A percentile compares a stretch with the other conserved stretches of the same genome.
phyloP scores from a whole-genome alignment of 2,888 invertebrate species.

The Xanthia togata region DNA sequence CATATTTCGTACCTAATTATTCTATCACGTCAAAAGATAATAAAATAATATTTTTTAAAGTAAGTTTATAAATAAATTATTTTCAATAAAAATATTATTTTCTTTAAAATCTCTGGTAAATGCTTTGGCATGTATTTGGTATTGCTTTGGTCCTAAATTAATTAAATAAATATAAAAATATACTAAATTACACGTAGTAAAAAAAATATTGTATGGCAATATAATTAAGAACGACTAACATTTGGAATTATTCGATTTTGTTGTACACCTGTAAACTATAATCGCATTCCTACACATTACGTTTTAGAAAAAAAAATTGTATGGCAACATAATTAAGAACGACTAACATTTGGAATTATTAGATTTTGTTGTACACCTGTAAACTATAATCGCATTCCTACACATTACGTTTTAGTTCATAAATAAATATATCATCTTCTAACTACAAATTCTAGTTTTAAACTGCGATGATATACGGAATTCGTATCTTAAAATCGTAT shows the following conservation, averaged over 20 bases:
- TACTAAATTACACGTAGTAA: slow-evolving; percentile 46
- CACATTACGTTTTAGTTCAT: background rate
- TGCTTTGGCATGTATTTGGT: slow-evolving; percentile 73
- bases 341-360: slow-evolving; percentile 51
- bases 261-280: slow-evolving; percentile 8
- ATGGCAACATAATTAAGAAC: slow-evolving; percentile 81
- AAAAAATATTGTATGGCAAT: slow-evolving; percentile 76
- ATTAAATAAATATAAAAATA: slow-evolving; percentile 58
- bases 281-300: slow-evolving; percentile 14
- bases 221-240: slow-evolving; percentile 72
- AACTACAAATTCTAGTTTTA: background rate
- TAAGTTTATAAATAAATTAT: slow-evolving; percentile 4
- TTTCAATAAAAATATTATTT: slow-evolving; percentile 20
- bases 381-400: slow-evolving; percentile 10
- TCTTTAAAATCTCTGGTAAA: slow-evolving; percentile 66
- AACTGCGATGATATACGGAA: slow-evolving; percentile 1
- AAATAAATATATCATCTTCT: background rate
- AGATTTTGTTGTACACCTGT: slow-evolving; percentile 30
- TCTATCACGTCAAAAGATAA: slow-evolving; percentile 25
- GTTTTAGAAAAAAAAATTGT: slow-evolving; percentile 59
- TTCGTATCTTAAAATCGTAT: background rate
- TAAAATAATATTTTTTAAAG: slow-evolving; percentile 16
- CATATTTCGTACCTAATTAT: background rate
- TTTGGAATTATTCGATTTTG: slow-evolving; percentile 53
- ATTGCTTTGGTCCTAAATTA: slow-evolving; percentile 64